Conservation (phyloP, 2,888 invertebrate species). For the Seira sanloemensis region DNA sequence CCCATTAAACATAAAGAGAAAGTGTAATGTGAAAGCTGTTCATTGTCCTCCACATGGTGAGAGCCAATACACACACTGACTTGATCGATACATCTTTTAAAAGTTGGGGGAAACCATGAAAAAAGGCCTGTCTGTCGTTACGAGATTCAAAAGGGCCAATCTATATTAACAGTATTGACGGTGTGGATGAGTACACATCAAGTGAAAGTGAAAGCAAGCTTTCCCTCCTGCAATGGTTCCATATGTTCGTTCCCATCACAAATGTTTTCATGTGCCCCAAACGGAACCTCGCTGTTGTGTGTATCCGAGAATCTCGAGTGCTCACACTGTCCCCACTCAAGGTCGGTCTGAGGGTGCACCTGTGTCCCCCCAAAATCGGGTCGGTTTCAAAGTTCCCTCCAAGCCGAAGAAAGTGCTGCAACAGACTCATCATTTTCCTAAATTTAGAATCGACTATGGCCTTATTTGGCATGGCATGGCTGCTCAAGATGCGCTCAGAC, state of each 20-base stretch:
- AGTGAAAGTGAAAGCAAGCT: background rate
- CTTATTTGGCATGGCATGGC: conserved; percentile 91
- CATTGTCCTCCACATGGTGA: conserved; percentile 26
- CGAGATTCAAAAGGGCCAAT: background rate
- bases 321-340: background rate
- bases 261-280: background rate
- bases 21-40: conserved; percentile 14
- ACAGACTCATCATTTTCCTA: background rate
- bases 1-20: conserved; percentile 5
- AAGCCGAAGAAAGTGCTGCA: conserved; percentile 30
- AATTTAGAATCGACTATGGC: conserved; percentile 79
- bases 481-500: conserved; percentile 87
- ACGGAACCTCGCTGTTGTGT: background rate
- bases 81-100: background rate
- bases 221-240: too few relatives aligned
- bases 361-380: conserved; percentile 6
- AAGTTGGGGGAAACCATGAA: background rate
- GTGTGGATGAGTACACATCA: background rate
- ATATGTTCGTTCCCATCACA: background rate
- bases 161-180: background rate
- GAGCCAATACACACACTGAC: conserved; percentile 47
- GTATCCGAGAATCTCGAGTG: background rate
- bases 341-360: conserved; percentile 18
- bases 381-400: conserved; percentile 13
- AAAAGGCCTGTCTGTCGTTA: background rate